phyloP scores from a whole-genome alignment of 2,797 vertebrate species.

The Pantherophis alleghaniensis region DNA sequence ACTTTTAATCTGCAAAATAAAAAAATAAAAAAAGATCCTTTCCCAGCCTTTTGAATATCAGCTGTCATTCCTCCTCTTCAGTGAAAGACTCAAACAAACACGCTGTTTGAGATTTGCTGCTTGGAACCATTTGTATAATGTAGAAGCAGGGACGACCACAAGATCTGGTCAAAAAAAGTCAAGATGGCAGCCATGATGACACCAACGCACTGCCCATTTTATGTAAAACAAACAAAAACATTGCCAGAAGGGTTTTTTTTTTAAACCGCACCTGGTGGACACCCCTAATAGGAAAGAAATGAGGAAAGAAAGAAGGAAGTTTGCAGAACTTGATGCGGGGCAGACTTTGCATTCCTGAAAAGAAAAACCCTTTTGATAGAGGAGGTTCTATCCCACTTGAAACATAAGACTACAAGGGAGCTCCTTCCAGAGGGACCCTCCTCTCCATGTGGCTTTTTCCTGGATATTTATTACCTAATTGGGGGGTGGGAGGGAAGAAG shows the following conservation, averaged over 20 bases:
- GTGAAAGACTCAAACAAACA: background rate
- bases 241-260: background rate
- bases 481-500: background rate
- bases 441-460: background rate
- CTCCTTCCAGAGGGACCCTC: background rate
- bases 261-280: background rate
- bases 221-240: background rate
- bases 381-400: background rate
- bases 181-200: background rate
- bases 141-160: background rate
- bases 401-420: background rate
- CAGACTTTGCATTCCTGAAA: background rate
- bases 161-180: background rate
- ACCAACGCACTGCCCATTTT: background rate
- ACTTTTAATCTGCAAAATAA: background rate
- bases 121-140: background rate
- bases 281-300: background rate
- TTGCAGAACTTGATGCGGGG: background rate
- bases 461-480: background rate
- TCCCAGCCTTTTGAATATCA: background rate
- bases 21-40: too few relatives aligned
- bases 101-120: background rate
- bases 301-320: background rate
- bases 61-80: background rate
- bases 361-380: background rate